phyloP scores from a whole-genome alignment of 2,797 vertebrate genomes.

The Taeniopygia guttata region DNA sequence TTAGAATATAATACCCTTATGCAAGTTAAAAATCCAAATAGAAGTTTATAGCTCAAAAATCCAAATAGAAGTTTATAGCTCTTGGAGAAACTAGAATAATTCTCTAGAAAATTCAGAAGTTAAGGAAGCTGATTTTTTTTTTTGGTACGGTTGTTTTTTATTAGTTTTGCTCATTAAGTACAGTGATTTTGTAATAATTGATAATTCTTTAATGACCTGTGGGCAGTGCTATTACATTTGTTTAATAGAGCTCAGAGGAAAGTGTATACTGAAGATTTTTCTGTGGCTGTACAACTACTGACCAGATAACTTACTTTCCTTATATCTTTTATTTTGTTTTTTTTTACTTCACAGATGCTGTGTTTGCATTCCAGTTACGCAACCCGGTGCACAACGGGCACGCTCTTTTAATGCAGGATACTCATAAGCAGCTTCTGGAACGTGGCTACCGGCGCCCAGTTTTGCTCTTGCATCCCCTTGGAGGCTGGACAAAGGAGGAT shows the following conservation, averaged over 20 bases:
- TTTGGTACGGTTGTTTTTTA: background rate
- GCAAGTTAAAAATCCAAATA: background rate
- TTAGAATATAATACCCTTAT: background rate
- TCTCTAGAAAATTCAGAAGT: background rate
- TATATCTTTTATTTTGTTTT: background rate
- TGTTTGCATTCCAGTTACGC: constrained; percentile 96
- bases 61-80: background rate
- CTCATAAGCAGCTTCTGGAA: constrained; percentile 88
- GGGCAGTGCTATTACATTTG: background rate
- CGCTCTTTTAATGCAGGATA: constrained; percentile 94
- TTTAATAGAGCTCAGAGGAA: background rate
- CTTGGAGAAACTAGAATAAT: background rate
- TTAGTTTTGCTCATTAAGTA: background rate
- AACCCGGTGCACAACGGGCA: constrained; percentile 98
- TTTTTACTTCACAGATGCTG: constrained; percentile 80
- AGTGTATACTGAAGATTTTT: background rate
- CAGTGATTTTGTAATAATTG: background rate
- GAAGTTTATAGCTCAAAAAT: background rate
- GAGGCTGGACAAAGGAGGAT: constrained; percentile 98
- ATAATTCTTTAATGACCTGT: background rate
- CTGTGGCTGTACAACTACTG: background rate
- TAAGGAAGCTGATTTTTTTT: background rate
- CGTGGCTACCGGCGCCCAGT: constrained; percentile 92
- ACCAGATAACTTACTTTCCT: background rate
- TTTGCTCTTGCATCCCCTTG: constrained; percentile 92